Evolutionary conservation across 2,888 invertebrate genomes (phyloP).

Genomic region (Thumatha senex): DNA sequence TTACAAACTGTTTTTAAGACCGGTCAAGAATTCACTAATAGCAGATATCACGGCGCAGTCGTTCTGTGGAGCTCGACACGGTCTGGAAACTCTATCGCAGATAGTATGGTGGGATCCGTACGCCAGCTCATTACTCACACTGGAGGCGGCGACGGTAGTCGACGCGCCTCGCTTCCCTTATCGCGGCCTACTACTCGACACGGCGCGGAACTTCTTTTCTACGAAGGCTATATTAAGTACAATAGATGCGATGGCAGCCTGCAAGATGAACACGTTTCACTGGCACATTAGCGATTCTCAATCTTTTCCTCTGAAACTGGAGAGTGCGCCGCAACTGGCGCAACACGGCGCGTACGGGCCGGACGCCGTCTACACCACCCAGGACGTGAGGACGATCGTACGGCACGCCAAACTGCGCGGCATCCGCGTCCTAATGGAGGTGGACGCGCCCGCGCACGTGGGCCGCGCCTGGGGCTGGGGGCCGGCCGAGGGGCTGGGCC

Average conservation of each 20-base stretch:
- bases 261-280: constrained; percentile 96
- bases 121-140: constrained; percentile 83
- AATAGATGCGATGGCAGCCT: constrained; percentile 94
- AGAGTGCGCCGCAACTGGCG: constrained; percentile 89
- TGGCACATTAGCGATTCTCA: constrained; percentile 97
- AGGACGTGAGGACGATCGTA: constrained; percentile 88
- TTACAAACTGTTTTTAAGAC: constrained; percentile 85
- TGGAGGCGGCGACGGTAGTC: constrained; percentile 86
- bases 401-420: constrained; percentile 92
- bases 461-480: constrained; percentile 95
- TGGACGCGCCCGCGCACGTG: constrained; percentile 95
- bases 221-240: constrained; percentile 88
- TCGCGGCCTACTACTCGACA: constrained; percentile 95
- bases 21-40: constrained; percentile 75
- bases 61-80: constrained; percentile 91
- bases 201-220: constrained; percentile 94
- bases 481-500: constrained; percentile 88
- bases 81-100: constrained; percentile 90
- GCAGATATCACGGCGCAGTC: constrained; percentile 86
- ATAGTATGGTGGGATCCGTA: constrained; percentile 91
- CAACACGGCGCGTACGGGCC: constrained; percentile 94
- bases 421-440: constrained; percentile 93
- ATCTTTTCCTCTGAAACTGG: constrained; percentile 93
- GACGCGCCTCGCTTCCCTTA: constrained; percentile 91
- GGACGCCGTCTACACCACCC: constrained; percentile 88